Percentiles rank a stretch among this genome's conserved stretches.
Evolutionary conservation across 2,113 vertebrate species (phyloP).

Genomic region (Calonectris borealis): DNA sequence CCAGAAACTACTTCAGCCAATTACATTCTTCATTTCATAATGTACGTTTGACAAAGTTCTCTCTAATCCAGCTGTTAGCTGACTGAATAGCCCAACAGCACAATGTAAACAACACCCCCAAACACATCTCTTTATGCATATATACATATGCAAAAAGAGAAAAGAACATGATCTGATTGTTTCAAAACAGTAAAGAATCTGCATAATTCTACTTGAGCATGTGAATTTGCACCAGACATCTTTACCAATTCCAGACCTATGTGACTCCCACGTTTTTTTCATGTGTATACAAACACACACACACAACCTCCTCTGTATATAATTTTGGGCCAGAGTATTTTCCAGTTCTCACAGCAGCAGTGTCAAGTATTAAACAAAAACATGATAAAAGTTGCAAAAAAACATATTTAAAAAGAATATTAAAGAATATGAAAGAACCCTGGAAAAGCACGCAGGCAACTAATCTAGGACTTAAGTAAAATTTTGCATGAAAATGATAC

Average conservation of each 20-base stretch:
- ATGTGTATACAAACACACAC: not conserved
- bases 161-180: not conserved
- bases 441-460: not conserved
- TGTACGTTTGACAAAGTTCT: slow-evolving; percentile 30
- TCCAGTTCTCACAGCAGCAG: not conserved
- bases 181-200: not conserved
- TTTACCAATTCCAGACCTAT: not conserved
- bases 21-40: slow-evolving; percentile 49
- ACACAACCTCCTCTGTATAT: fast-evolving
- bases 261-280: not conserved
- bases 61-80: slow-evolving; percentile 50
- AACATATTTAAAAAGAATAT: not conserved
- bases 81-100: slow-evolving; percentile 20
- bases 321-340: not conserved
- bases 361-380: not conserved
- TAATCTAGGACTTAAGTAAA: not conserved
- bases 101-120: not conserved
- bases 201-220: not conserved
- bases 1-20: slow-evolving; percentile 49
- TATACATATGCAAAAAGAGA: not conserved
- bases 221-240: not conserved
- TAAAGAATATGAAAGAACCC: not conserved
- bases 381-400: too few relatives aligned
- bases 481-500: not conserved
- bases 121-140: not conserved